Evolutionary conservation across 2,888 invertebrate genomes (phyloP), one percentile per base, ranked within the genome.

Genomic region (Cerastis leucographa): DNA sequence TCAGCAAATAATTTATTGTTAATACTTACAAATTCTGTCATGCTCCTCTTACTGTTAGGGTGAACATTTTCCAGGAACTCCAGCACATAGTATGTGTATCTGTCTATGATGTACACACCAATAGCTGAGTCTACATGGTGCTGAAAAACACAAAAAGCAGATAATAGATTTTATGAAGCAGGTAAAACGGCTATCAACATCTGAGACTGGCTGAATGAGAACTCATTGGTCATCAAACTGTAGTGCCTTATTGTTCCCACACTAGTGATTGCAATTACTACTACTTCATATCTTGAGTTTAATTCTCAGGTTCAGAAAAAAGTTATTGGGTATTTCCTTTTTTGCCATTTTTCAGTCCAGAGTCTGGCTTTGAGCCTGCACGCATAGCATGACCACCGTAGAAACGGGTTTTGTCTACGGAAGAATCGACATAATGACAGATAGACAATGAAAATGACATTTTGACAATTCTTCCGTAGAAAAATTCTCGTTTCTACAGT

Each of bases 111-210:
- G 93, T 99, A 99, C 0, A 99, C 99, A 25, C 99, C 99, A 89
- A 99, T 99, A 0, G 99, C 99, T 35, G 99, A 98, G 96, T 99
- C 99, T 25, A 99, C 99, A 94, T 99, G 99, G 96, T 99, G 99
- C 98, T 99, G 95, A 70, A 97, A 97, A 84, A 84, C 75, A 78
- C 25, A 68, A 64, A 42, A n/a, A n/a, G n/a, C 4, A 4, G 14
- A 64, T 64, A 17, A n/a, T n/a, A 2, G 35, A 19, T 29, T 59
- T 19, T 29, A 17, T 59, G 59, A 19, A 29, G 3, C 29, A 59
- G 25, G 17, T 9, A 59, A 29, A 14, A 56, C 0, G n/a, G 54
- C 56, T 14, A 25, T 56, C 6, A 56, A 25, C 25, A 56, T 14
- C n/a, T 25, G 56, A 56, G 6, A 14, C 12, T 56, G 7, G 14